phyloP scores from a whole-genome alignment of 2,113 vertebrate species.

The Eira barbara region DNA sequence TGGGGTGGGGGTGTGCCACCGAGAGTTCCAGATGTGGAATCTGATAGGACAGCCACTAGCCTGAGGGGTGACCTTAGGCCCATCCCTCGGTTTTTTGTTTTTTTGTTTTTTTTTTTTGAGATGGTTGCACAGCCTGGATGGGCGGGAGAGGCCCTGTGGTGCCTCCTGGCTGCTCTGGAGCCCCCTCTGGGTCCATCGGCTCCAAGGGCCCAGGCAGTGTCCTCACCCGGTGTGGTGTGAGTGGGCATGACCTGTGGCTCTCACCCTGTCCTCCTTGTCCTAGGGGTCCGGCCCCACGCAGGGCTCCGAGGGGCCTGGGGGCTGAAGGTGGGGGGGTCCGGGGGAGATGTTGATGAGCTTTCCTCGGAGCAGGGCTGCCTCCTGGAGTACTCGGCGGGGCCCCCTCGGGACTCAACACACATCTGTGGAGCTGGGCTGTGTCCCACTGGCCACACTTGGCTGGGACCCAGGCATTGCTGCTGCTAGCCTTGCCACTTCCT shows the following conservation, averaged over 20 bases:
- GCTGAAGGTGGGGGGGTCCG: fast-evolving
- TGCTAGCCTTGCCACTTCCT: not conserved
- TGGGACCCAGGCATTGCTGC: fast-evolving
- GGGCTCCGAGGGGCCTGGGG: not conserved
- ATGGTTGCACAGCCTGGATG: not conserved
- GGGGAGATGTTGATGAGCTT: not conserved
- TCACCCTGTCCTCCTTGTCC: not conserved
- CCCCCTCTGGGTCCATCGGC: not conserved
- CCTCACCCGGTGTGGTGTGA: fast-evolving
- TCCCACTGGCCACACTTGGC: not conserved
- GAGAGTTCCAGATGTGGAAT: not conserved
- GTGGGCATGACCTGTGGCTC: not conserved
- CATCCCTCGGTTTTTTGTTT: not conserved
- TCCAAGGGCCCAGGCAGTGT: too few species aligned
- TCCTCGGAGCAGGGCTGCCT: not conserved
- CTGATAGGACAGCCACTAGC: not conserved
- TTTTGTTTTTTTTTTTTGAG: not conserved
- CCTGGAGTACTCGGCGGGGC: not conserved
- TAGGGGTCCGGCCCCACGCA: not conserved
- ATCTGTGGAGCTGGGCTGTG: not conserved
- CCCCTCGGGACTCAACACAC: not conserved
- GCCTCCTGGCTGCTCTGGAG: not conserved
- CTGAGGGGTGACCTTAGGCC: not conserved
- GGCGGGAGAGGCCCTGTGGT: fast-evolving
- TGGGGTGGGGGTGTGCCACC: fast-evolving